Evolutionary conservation across 2,113 vertebrate genomes (phyloP).

Genomic region (Xiphorhynchus elegans): DNA sequence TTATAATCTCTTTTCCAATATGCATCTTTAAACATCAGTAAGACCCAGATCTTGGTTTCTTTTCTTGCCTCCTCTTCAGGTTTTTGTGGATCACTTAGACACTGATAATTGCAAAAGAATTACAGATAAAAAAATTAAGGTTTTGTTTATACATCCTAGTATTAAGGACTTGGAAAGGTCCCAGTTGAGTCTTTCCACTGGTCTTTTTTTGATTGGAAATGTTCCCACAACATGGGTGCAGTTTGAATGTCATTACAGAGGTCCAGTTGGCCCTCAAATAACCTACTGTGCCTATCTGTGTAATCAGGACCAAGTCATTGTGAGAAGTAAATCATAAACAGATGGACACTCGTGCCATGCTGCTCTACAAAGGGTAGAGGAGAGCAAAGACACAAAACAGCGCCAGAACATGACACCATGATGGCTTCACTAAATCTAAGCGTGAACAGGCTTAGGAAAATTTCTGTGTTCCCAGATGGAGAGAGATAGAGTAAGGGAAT

Average conservation of each 20-base stretch:
- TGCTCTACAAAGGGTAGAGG: constrained; percentile 36
- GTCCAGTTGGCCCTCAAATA: constrained; percentile 60
- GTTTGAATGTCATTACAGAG: constrained; percentile 38
- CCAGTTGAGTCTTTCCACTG: background rate
- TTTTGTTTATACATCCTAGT: background rate
- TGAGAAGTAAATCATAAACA: constrained; percentile 66
- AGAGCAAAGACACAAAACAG: constrained; percentile 13
- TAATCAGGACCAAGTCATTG: constrained; percentile 52
- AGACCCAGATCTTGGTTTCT: background rate
- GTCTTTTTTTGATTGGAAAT: constrained; percentile 21
- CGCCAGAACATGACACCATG: background rate
- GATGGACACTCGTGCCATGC: constrained; percentile 38
- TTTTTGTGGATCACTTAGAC: background rate
- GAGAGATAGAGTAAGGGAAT: background rate
- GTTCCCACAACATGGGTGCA: constrained; percentile 5
- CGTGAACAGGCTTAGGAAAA: constrained; percentile 12
- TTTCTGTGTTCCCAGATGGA: constrained; percentile 23
- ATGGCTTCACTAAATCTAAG: constrained; percentile 35
- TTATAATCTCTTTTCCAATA: background rate
- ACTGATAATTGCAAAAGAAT: background rate
- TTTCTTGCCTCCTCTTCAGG: background rate
- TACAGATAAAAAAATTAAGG: background rate
- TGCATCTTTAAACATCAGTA: background rate
- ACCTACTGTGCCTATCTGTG: constrained; percentile 63
- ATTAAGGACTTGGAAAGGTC: background rate